These are phyloP conservation scores for Hypolimnas misippus DNA, from an alignment of 2,888 invertebrate genomes.

Conservation along the genomic window DNA sequence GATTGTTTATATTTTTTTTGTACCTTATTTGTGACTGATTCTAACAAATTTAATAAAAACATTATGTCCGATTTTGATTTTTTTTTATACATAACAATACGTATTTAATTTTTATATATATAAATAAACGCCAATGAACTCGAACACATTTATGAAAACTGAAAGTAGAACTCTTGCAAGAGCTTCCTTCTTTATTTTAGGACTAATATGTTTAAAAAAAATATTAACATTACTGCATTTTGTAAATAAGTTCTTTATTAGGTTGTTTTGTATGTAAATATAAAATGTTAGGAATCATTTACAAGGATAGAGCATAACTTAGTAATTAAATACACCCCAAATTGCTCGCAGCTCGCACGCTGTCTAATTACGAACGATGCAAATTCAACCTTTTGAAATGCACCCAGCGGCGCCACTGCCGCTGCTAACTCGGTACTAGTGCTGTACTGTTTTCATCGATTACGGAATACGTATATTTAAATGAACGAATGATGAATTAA, in stretches of 20 bases:
- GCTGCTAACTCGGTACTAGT: slow-evolving; percentile 44
- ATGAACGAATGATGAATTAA: slow-evolving; percentile 17
- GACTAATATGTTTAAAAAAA: too few relatives aligned
- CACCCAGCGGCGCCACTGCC: slow-evolving; percentile 43
- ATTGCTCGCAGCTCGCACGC: slow-evolving; percentile 39
- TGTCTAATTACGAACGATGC: slow-evolving; percentile 63
- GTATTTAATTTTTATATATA: too few relatives aligned
- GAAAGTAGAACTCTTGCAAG: too few relatives aligned
- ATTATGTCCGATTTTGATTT: not conserved
- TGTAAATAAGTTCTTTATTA: too few relatives aligned
- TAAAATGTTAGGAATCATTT: too few relatives aligned
- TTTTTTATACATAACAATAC: not conserved
- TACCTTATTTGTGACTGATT: slow-evolving; percentile 22
- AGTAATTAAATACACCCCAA: slow-evolving; percentile 18
- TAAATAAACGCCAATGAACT: too few relatives aligned
- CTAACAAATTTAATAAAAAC: slow-evolving; percentile 22
- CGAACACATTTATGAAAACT: too few relatives aligned
- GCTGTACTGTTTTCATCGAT: slow-evolving; percentile 24
- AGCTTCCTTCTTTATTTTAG: too few relatives aligned
- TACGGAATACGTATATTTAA: slow-evolving; percentile 18
- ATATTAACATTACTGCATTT: too few relatives aligned
- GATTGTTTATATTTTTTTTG: slow-evolving; percentile 21
- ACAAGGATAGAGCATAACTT: slow-evolving; percentile 8
- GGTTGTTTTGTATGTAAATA: too few relatives aligned
- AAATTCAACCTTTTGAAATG: slow-evolving; percentile 68